Base-by-base conservation (phyloP, 2,113 vertebrate genomes). In the Bufo bufo region DNA sequence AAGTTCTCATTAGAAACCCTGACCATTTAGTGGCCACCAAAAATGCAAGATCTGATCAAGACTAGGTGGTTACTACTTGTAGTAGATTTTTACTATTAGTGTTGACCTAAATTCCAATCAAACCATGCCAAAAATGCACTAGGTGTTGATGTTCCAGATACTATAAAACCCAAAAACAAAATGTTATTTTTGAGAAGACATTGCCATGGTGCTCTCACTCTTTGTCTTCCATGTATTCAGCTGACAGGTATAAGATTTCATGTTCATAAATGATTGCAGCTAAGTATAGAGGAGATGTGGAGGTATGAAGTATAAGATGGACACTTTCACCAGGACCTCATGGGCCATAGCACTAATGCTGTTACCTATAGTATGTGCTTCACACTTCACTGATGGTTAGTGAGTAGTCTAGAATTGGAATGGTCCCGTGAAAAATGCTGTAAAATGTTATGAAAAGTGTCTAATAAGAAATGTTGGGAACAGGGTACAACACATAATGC, bases 191-290 rank as follows among this genome's bases (percentile, higher is more conserved):
- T 23, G 8, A 69, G n/a, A 45, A 72, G 13, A 5, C 13, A 14
- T 16, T 45, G 43, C 4, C 47, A 20, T 75, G 72, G 72, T 49
- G 17, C 72, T 75, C 45, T 50, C 16, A 74, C 12, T 74, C 3
- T 75, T 75, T 50, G 45, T 75, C 72, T 50, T 50, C 72, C 72
- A 47, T 74, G 71, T 47, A 74, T 47, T 74, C 49, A 75, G 43
- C 14, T 43, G 69, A 17, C 72, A 20, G 16, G 43, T 75, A 50
- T 2, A 75, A 75, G 72, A 75, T 16, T 50, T 72, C 14, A 49
- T 9, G 47, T 74, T 17, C 0, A 7, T 19, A 74, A 13, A 75
- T 20, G 2, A 17, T 49, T 7, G 14, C 45, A 8, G 43, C 71
- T 47, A 47, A 74, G 14, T 74, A 74, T 74, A 47, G 16, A 50